Evolutionary conservation across 1,140 invertebrate genomes (phyloP), one percentile per base, ranked within the genome.

Genomic region (Spodoptera frugiperda): DNA sequence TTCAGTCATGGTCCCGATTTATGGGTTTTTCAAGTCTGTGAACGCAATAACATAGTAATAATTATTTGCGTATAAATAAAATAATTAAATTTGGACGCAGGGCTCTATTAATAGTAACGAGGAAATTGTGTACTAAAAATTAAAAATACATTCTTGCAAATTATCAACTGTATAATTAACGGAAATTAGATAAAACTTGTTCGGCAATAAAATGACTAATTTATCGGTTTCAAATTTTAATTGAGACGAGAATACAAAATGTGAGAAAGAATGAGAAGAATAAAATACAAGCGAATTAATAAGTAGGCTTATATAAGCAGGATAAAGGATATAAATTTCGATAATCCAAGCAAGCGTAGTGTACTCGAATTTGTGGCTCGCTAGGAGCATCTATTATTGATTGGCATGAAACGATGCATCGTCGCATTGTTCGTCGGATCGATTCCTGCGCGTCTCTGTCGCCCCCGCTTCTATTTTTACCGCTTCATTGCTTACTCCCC

Each of bases 401-500:
- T 93, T 90, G 82, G 82, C 84, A 79, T 75, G 79, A 63, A 81
- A 79, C 85, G 84, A 83, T 91, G 87, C 89, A 89, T 85, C 76
- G 82, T 76, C 83, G 82, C 84, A 89, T 92, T 89, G 89, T 91
- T 84, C 79, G 70, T 76, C 82, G 86, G 86, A 92, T 92, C 89
- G 92, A 93, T 93, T 88, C 87, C 84, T 85, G 84, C 83, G 82
- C 86, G 86, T 90, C 86, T 84, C 85, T 82, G 87, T 89, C 90
- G 91, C 91, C 87, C 90, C 84, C 85, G 86, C 88, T 82, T 92
- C 91, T 93, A 94, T 94, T 93, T 93, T 93, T 93, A 93, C 90
- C 91, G 92, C 92, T 91, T 90, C 92, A 93, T 93, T 91, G 91
- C 89, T 80, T 91, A 86, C 90, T 91, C 92, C 90, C 91, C 91